phyloP scores from a whole-genome alignment of 2,797 vertebrate genomes.

The Sebastes taczanowskii region DNA sequence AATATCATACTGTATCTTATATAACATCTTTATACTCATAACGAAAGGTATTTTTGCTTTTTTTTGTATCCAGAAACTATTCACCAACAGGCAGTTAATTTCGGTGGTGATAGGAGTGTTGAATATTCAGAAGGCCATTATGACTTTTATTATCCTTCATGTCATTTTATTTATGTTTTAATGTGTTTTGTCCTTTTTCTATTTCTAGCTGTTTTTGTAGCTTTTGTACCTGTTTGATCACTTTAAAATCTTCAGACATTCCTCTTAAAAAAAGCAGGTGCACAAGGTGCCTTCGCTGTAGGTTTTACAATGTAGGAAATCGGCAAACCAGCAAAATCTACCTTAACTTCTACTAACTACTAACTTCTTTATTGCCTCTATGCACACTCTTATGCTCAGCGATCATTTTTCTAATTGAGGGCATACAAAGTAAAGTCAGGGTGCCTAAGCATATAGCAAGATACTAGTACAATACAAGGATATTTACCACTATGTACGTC shows the following conservation, averaged over 20 bases:
- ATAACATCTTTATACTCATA: slow-evolving; percentile 88
- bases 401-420: slow-evolving; percentile 33
- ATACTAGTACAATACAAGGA: slow-evolving; percentile 51
- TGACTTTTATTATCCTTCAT: slow-evolving; percentile 66
- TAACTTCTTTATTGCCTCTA: slow-evolving; percentile 43
- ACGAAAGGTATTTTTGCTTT: slow-evolving; percentile 68
- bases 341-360: slow-evolving; percentile 10
- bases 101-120: slow-evolving; percentile 46
- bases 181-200: slow-evolving; percentile 62
- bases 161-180: slow-evolving; percentile 76
- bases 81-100: slow-evolving; percentile 81
- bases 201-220: slow-evolving; percentile 60
- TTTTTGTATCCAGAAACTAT: slow-evolving; percentile 81
- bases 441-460: slow-evolving; percentile 54
- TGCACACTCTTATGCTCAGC: slow-evolving; percentile 53
- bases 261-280: slow-evolving; percentile 54
- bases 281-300: slow-evolving; percentile 56
- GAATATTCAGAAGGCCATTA: slow-evolving; percentile 69
- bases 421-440: slow-evolving; percentile 47
- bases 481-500: slow-evolving; percentile 74
- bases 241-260: slow-evolving; percentile 77
- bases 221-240: slow-evolving; percentile 61
- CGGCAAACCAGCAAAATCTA: slow-evolving; percentile 20
- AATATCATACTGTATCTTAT: slow-evolving; percentile 89
- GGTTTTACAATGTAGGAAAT: slow-evolving; percentile 51